These are phyloP conservation scores for Rotaria socialis DNA, from an alignment of 2,888 invertebrate species.

Conservation along the genomic window DNA sequence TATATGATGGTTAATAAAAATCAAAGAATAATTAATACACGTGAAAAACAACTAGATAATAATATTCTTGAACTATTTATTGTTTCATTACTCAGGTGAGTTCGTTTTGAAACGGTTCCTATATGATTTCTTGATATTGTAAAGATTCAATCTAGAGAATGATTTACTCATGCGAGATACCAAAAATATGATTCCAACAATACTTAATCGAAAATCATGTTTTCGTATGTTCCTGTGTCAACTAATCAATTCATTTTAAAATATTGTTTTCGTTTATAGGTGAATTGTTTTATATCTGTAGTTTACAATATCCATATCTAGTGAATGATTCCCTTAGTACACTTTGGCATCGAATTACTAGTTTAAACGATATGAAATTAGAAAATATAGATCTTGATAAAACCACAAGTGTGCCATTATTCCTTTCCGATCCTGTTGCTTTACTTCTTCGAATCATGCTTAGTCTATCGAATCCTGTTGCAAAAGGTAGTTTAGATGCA, in stretches of 20 bases:
- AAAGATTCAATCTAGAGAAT: background rate
- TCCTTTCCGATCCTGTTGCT: constrained; percentile 78
- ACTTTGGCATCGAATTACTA: constrained; percentile 6
- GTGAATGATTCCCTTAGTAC: background rate
- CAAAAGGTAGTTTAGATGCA: constrained; percentile 68
- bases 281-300: background rate
- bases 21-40: background rate
- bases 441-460: constrained; percentile 79
- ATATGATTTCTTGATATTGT: background rate
- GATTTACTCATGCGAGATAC: background rate
- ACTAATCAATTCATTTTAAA: too few species aligned
- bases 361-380: background rate
- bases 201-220: constrained; percentile 2
- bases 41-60: background rate
- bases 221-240: background rate
- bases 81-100: background rate
- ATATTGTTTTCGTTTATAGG: background rate
- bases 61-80: background rate
- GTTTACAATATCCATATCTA: background rate
- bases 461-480: constrained; percentile 76
- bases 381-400: background rate
- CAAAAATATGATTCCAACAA: background rate
- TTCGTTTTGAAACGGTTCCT: background rate
- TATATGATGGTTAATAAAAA: background rate
- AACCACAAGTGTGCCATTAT: constrained; percentile 67